Conservation (phyloP, 2,113 vertebrate genomes). For the Sakesphorus luctuosus region DNA sequence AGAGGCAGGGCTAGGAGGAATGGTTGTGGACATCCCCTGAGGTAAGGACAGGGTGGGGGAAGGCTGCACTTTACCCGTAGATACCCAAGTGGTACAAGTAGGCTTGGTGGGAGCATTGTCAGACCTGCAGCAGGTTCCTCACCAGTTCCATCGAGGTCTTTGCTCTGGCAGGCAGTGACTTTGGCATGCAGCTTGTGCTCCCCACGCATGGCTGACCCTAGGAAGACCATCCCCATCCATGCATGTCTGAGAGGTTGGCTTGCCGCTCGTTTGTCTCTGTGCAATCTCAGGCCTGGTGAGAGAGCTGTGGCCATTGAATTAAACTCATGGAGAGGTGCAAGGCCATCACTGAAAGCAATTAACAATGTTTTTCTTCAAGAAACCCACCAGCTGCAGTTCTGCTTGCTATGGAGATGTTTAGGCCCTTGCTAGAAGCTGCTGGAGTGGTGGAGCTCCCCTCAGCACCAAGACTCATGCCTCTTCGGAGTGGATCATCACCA, state of each 20-base stretch:
- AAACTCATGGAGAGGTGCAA: background rate
- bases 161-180: constrained; percentile 41
- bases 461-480: constrained; percentile 37
- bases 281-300: constrained; percentile 25
- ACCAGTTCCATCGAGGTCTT: constrained; percentile 32
- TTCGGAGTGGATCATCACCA: background rate
- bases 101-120: constrained; percentile 48
- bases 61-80: background rate
- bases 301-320: background rate
- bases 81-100: background rate
- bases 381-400: background rate
- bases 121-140: constrained; percentile 46
- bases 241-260: constrained; percentile 63
- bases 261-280: constrained; percentile 61
- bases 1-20: background rate
- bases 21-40: background rate
- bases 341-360: constrained; percentile 27
- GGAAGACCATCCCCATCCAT: constrained; percentile 55
- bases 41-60: constrained; percentile 17
- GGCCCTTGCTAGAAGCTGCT: constrained; percentile 42
- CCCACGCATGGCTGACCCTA: constrained; percentile 48
- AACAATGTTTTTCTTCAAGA: constrained; percentile 66
- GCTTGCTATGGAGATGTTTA: constrained; percentile 18
- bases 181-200: constrained; percentile 66
- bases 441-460: constrained; percentile 18